Percentiles rank a stretch among this genome's conserved stretches.
Evolutionary conservation across 2,113 vertebrate genomes (phyloP).

Genomic region (Excalfactoria chinensis): DNA sequence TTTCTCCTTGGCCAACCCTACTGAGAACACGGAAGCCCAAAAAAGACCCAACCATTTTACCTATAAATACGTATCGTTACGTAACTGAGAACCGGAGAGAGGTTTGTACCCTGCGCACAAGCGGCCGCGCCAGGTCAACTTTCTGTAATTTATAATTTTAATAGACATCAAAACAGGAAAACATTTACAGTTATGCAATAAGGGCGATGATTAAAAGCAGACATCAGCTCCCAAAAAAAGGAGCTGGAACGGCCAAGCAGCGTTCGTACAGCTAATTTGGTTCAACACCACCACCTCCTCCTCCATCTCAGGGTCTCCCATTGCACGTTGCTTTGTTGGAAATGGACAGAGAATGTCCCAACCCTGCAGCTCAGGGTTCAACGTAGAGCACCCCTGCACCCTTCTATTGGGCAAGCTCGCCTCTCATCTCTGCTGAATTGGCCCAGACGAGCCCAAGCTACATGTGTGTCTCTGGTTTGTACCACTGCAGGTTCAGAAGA

Average conservation of each 20-base stretch:
- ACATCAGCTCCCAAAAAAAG: slow-evolving; percentile 12
- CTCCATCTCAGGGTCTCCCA: not conserved
- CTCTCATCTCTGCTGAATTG: too few species aligned
- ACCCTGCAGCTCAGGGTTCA: not conserved
- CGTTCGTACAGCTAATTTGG: not conserved
- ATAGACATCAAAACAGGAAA: slow-evolving; percentile 64
- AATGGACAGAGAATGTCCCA: not conserved
- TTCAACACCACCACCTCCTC: not conserved
- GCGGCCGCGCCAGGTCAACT: not conserved
- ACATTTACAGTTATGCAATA: slow-evolving; percentile 33
- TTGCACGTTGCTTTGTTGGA: accelerated
- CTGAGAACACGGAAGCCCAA: not conserved
- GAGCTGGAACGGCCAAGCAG: not conserved
- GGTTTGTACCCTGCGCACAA: not conserved
- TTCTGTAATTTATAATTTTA: not conserved
- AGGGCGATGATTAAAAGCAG: slow-evolving; percentile 20
- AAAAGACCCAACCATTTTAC: accelerated
- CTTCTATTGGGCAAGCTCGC: not conserved
- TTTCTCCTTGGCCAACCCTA: not conserved
- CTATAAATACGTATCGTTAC: accelerated
- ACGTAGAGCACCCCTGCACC: not conserved
- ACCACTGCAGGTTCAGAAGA: not conserved
- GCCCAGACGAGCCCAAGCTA: accelerated
- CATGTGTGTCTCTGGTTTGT: not conserved
- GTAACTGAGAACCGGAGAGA: accelerated